Evolutionary conservation across 2,113 vertebrate species (phyloP), one percentile per base, ranked within the genome.

Genomic region (Labeo rohita): DNA sequence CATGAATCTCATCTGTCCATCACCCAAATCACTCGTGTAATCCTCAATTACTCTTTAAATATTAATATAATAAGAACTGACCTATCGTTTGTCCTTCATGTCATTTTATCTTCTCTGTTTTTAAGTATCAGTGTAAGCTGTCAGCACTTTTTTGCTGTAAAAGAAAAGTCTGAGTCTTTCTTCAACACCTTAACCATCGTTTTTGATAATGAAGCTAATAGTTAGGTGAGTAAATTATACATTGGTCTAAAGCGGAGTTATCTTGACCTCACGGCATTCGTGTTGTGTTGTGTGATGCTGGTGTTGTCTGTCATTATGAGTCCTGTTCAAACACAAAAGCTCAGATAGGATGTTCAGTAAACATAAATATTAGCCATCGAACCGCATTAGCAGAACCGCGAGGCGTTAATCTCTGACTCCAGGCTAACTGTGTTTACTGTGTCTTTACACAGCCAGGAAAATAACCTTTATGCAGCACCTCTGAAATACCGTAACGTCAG

Each of bases 341-440:
- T 54, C 52, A 70, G 74, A 84, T 84, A 84, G 50, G 63, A 84
- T 6, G 43, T 50, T 78, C 74, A 49, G 86, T 78, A 73, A 73
- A 79, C 50, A 52, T 28, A 56, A 73, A 65, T 63, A 84, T 84
- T 84, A 59, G 79, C 74, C 52, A 56, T 84, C 2, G 66, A 78
- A 74, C 45, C 66, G 21, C 16, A 59, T 66, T 68, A 39, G 84
- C 47, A 39, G 82, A 52, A 34, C 50, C 6, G 6, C 4, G 6
- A 50, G 76, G 39, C 36, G 0, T 16, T 52, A 80, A 79, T 68
- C 77, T 39, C 28, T 45, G 13, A 15, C 28, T 74, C 49, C 52
- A 28, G 59, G 43, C 66, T 61, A 34, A n/a, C 45, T 65, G 39
- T 76, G 52, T 87, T 70, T 73, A 34, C 78, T 6, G 43, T 75